Conservation (phyloP, 2,113 vertebrate genomes). For the Hippocampus comes region DNA sequence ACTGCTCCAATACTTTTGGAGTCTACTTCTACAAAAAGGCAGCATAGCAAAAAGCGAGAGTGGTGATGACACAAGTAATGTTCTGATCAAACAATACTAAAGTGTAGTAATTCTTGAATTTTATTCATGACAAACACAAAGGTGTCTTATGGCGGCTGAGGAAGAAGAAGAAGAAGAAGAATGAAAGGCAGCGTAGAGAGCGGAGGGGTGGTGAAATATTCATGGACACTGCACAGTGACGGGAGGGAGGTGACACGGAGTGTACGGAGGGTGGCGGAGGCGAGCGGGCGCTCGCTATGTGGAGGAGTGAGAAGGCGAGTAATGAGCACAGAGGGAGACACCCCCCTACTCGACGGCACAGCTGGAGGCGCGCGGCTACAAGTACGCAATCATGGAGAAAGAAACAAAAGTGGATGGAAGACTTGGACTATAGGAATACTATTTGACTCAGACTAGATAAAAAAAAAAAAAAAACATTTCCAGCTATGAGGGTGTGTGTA, state of each 20-base stretch:
- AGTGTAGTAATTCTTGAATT: neutral
- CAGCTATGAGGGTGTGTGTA: no score
- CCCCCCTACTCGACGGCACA: conserved; percentile 41
- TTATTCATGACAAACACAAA: neutral
- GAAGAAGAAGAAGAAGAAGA: conserved; percentile 15
- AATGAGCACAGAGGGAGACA: conserved; percentile 48
- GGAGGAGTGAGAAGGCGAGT: conserved; percentile 40
- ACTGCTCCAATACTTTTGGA: neutral
- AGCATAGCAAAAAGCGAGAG: neutral
- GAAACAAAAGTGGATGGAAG: conserved; percentile 18
- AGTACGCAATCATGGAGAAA: conserved; percentile 40
- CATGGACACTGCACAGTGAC: conserved; percentile 44
- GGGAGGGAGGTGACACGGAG: conserved; percentile 54
- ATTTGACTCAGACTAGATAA: neutral
- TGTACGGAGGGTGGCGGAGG: conserved; percentile 18
- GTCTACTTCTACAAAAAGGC: neutral
- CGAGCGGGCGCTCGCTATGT: conserved; percentile 1
- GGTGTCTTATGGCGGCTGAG: conserved; percentile 28
- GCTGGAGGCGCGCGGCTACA: conserved; percentile 49
- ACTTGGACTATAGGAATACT: neutral
- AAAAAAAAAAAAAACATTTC: neutral
- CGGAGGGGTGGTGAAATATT: conserved; percentile 59
- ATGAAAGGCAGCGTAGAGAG: conserved; percentile 19
- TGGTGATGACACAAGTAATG: neutral
- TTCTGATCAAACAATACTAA: neutral